Evolutionary conservation across 2,888 invertebrate species (phyloP).

Genomic region (Lasiommata megera): DNA sequence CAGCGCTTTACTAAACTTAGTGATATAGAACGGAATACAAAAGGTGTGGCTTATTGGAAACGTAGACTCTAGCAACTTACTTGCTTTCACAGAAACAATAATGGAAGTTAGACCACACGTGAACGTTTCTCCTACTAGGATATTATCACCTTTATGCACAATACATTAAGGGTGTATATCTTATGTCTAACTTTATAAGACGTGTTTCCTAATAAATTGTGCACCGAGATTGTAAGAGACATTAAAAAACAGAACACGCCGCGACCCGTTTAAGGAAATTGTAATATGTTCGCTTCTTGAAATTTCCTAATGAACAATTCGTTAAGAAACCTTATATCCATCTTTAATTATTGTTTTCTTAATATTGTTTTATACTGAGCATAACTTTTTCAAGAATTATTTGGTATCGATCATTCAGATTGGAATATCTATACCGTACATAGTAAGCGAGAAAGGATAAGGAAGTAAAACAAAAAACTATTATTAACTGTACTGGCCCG

Average conservation of each 20-base stretch:
- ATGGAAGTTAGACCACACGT: background rate
- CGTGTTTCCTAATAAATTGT: background rate
- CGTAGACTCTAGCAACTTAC: slow-evolving; percentile 10
- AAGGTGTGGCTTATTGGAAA: slow-evolving; percentile 21
- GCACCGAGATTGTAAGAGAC: background rate
- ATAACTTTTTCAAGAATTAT: too few relatives aligned
- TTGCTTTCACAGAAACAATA: slow-evolving; percentile 22
- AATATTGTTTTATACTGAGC: too few relatives aligned
- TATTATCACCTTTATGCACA: background rate
- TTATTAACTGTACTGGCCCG: too few relatives aligned
- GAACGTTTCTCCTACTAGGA: background rate
- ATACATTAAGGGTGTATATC: background rate
- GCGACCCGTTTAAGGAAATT: slow-evolving; percentile 24
- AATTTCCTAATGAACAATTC: slow-evolving; percentile 3
- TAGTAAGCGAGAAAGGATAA: too few relatives aligned
- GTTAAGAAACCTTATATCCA: too few relatives aligned
- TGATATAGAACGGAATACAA: slow-evolving; percentile 16
- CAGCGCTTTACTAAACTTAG: slow-evolving; percentile 10
- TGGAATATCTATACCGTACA: too few relatives aligned
- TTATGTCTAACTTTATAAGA: background rate
- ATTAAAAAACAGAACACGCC: slow-evolving; percentile 30
- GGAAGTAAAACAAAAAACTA: too few relatives aligned
- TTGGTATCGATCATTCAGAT: too few relatives aligned
- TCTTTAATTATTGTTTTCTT: too few relatives aligned
- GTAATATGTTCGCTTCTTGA: slow-evolving; percentile 12